Conservation (phyloP, 2,888 invertebrate species). For the Epinotia demarniana region DNA sequence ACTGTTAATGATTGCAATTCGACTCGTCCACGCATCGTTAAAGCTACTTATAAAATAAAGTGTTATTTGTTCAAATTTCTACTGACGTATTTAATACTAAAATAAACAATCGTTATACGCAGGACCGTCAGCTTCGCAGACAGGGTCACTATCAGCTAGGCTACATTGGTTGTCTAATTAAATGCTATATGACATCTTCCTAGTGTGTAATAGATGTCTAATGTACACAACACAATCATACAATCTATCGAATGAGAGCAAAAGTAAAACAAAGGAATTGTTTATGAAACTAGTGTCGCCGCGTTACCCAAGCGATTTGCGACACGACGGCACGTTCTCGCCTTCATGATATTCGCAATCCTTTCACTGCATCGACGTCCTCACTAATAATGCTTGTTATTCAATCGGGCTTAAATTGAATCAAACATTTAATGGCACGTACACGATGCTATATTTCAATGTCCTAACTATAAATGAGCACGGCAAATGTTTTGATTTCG, state of each 20-base stretch:
- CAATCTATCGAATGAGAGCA: conserved; percentile 52
- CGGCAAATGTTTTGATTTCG: conserved; percentile 22
- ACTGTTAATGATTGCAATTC: not conserved
- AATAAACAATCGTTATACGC: too few species aligned
- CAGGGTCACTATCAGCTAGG: too few species aligned
- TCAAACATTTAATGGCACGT: conserved; percentile 34
- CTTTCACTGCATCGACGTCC: conserved; percentile 66
- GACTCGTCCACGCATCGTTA: not conserved
- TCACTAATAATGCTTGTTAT: conserved; percentile 33
- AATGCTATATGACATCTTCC: not conserved
- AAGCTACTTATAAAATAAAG: not conserved
- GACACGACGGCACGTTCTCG: conserved; percentile 74
- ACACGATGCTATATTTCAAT: conserved; percentile 38
- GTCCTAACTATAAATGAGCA: conserved; percentile 5
- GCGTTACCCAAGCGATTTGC: conserved; percentile 73
- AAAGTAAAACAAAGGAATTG: conserved; percentile 54
- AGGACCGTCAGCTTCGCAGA: too few species aligned
- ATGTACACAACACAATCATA: conserved; percentile 28
- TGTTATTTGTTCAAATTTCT: not conserved
- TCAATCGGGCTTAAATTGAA: conserved; percentile 42
- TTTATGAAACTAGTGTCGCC: conserved; percentile 68
- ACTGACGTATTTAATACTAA: too few species aligned
- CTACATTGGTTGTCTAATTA: not conserved
- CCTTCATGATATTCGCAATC: conserved; percentile 72
- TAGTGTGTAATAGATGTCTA: not conserved